Evolutionary conservation across 2,888 invertebrate species (phyloP), one percentile per base, ranked within the genome.

Genomic region (Luffia ferchaultella): DNA sequence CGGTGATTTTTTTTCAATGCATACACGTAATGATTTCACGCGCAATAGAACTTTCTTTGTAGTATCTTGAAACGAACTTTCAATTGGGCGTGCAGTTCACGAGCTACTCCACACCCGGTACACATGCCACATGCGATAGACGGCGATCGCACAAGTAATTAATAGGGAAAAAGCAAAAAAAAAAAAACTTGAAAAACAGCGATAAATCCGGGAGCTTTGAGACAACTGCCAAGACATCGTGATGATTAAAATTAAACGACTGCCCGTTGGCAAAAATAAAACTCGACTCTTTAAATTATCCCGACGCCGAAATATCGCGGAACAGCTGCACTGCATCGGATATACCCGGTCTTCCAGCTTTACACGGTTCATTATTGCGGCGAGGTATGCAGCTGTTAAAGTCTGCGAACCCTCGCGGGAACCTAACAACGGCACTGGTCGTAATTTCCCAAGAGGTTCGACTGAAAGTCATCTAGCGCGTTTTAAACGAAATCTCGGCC

Each of bases 151-250:
- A 67, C 57, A 60, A 58, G 59, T 76, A 77, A 78, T 76, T 76
- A 79, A 73, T 74, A 73, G 68, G 70, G 63, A 59, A 67, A 65
- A 63, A 73, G n/a, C n/a, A 73, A 68, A 66, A 62, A 65, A 65
- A 61, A 67, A 71, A 65, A 69, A 69, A 70, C 49, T 65, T 61
- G 66, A 71, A 65, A 69, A 69, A 70, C 49, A 72, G 70, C 63
- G 68, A 76, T 76, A 79, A 78, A 67, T 61, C 66, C 67, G 66
- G 66, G 66, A 68, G 61, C 76, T 76, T 77, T 77, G 76, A 73
- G 67, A 69, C 71, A 72, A 69, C 72, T 80, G 82, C 82, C 80
- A 82, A 82, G 76, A 76, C 61, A 67, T 75, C 67, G 67, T 70
- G 70, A 71, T 67, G 76, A 80, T 79, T 75, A 76, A 76, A 79